These are phyloP conservation scores for Aleiodes alternator DNA, from an alignment of 2,888 invertebrate species.

Conservation along the genomic window DNA sequence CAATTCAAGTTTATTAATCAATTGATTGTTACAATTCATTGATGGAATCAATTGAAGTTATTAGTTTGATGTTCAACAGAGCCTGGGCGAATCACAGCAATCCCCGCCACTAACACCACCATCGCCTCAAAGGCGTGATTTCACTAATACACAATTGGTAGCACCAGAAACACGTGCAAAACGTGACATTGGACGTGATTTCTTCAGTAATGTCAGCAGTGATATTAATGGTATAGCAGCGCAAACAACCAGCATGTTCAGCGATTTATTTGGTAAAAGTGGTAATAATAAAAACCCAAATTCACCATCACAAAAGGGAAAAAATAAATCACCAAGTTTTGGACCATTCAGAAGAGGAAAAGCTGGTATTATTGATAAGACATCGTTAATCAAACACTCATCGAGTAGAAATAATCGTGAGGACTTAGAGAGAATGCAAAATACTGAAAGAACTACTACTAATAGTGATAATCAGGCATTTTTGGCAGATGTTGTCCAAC, in stretches of 20 bases:
- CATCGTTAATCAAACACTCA: constrained; percentile 91
- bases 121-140: constrained; percentile 66
- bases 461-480: constrained; percentile 95
- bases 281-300: constrained; percentile 72
- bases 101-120: constrained; percentile 68
- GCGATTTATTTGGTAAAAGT: constrained; percentile 87
- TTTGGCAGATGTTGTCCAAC: constrained; percentile 91
- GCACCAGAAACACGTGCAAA: constrained; percentile 77
- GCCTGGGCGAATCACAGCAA: constrained; percentile 76
- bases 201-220: constrained; percentile 93
- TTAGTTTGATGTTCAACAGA: constrained; percentile 64
- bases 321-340: constrained; percentile 76
- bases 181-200: constrained; percentile 82
- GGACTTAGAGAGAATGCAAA: constrained; percentile 82
- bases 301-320: constrained; percentile 74
- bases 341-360: constrained; percentile 86
- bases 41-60: not conserved
- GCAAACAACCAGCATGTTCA: constrained; percentile 95
- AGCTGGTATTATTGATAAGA: constrained; percentile 91
- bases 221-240: constrained; percentile 95
- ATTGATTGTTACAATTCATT: too few relatives aligned
- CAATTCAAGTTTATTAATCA: too few relatives aligned
- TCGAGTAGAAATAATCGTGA: constrained; percentile 82
- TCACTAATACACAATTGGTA: constrained; percentile 79
- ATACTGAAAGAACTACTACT: constrained; percentile 83